Evolutionary conservation across 2,113 vertebrate species (phyloP), one percentile per base, ranked within the genome.

Genomic region (Maccullochella peelii): DNA sequence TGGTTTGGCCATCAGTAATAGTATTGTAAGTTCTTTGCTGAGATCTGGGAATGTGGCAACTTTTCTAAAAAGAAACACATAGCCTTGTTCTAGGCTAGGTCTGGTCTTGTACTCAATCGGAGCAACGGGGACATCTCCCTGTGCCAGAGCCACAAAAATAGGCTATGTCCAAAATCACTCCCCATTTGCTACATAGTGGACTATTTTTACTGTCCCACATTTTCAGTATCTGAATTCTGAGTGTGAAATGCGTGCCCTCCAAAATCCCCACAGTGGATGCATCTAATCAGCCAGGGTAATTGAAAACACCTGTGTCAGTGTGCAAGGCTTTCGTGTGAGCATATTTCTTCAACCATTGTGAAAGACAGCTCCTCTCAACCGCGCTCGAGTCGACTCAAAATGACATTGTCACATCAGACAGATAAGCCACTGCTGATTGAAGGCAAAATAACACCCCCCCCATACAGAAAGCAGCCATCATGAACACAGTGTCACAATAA

Each of bases 201-300:
- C 33, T 20, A 9, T 66, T 73, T 55, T 73, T 55, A 44, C 5
- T 36, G 14, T 49, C 10, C 42, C 0, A 0, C 30, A 27, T 36
- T 73, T 25, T 38, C 21, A 62, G 15, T 21, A 15, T 21, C 16
- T 23, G 4, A 52, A 62, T 77, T 40, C 5, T 4, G 38, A 20
- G 15, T 38, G 30, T 69, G 40, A 40, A 71, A 62, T 20, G 7
- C 16, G 20, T 14, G 66, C 16, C 55, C 30, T 49, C 30, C 27
- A 38, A 50, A 36, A 18, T 33, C 8, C 50, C 7, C 62, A 49
- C 40, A 73, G 25, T 62, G 8, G 61, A 73, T 47, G 2, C 30
- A n/a, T 52, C 12, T 42, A 50, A 71, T 85, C 59, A 57, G 30
- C 61, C 49, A 23, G 18, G n/a, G 47, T 74, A 57, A 57, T 36